Percentiles rank a stretch among this genome's conserved stretches.
phyloP scores from a whole-genome alignment of 2,113 vertebrate genomes.

The Synodontis membranacea region DNA sequence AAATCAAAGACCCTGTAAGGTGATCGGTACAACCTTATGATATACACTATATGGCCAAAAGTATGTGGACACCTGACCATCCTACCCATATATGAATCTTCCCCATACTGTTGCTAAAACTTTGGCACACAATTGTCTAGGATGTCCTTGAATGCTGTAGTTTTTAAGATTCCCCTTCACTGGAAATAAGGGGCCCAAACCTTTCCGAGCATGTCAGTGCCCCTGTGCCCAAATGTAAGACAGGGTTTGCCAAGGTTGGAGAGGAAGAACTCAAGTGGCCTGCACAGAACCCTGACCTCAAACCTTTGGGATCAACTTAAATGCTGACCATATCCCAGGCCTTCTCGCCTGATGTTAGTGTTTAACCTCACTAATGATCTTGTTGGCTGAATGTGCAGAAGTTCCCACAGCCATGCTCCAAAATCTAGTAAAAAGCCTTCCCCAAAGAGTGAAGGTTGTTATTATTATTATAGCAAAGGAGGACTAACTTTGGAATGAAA shows the following conservation, averaged over 20 bases:
- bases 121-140: neutral
- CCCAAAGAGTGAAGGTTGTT: neutral
- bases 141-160: neutral
- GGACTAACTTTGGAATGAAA: neutral
- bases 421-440: neutral
- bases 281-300: neutral
- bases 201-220: neutral
- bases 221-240: neutral
- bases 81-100: neutral
- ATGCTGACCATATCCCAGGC: neutral
- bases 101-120: neutral
- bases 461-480: neutral
- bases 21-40: neutral
- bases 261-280: neutral
- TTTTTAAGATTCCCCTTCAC: neutral
- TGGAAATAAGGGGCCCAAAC: neutral
- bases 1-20: neutral
- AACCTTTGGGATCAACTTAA: neutral
- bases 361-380: neutral
- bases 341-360: neutral
- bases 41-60: neutral
- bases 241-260: neutral
- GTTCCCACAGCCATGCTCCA: neutral
- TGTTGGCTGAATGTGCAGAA: neutral
- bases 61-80: neutral